Percentiles rank a stretch among this genome's conserved stretches.
phyloP scores from a whole-genome alignment of 2,888 invertebrate genomes.

The Siphlonurus alternatus region DNA sequence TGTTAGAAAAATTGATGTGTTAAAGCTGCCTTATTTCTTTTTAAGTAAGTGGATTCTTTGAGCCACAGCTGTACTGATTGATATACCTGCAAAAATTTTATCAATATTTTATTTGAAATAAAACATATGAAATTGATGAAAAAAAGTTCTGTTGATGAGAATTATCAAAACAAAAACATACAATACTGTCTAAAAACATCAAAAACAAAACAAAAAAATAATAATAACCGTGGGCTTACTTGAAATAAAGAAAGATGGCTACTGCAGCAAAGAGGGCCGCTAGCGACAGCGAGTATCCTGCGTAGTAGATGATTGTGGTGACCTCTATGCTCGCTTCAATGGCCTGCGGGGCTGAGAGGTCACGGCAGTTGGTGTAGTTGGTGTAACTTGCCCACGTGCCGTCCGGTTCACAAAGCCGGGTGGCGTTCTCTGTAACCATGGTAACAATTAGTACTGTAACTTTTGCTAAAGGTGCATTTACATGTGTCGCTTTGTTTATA shows the following conservation, averaged over 20 bases:
- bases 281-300: constrained; percentile 70
- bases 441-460: background rate
- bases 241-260: constrained; percentile 75
- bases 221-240: too few species aligned
- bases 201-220: too few species aligned
- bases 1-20: too few species aligned
- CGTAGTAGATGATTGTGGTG: constrained; percentile 62
- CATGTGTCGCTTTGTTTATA: background rate
- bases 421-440: constrained; percentile 61
- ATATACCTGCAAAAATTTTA: too few species aligned
- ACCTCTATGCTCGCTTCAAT: constrained; percentile 43
- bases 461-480: background rate
- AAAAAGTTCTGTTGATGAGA: too few species aligned
- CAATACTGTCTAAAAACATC: too few species aligned
- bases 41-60: too few species aligned
- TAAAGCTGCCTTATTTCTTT: too few species aligned
- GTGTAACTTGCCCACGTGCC: constrained; percentile 74
- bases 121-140: too few species aligned
- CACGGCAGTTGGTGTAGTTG: constrained; percentile 53
- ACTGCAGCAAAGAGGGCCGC: constrained; percentile 66
- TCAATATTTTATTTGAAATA: too few species aligned
- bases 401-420: constrained; percentile 52
- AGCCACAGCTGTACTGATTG: too few species aligned
- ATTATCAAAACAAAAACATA: too few species aligned
- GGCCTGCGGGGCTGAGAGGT: constrained; percentile 35